phyloP scores from a whole-genome alignment of 2,888 invertebrate genomes.

The Drosophila subquinaria region DNA sequence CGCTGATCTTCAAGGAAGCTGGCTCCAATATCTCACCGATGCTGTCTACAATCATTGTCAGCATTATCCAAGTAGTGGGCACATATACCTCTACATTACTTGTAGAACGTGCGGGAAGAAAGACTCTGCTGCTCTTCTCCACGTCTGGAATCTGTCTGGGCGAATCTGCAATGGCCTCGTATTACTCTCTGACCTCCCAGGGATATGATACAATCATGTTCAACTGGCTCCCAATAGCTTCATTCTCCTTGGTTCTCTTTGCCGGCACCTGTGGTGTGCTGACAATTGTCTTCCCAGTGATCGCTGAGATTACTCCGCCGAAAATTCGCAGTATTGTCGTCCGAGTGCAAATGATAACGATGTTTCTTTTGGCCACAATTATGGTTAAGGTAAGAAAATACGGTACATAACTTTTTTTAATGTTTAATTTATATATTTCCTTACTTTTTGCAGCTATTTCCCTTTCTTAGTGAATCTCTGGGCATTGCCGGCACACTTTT shows the following conservation, averaged over 20 bases:
- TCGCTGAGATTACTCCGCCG: constrained; percentile 75
- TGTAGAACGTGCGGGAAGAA: constrained; percentile 82
- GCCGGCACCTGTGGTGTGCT: constrained; percentile 76
- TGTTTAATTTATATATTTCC: background rate
- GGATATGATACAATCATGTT: constrained; percentile 65
- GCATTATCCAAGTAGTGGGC: constrained; percentile 25
- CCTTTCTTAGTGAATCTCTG: constrained; percentile 40
- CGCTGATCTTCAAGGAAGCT: constrained; percentile 77
- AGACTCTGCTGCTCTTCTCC: constrained; percentile 68
- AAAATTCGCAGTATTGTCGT: constrained; percentile 66
- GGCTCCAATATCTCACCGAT: constrained; percentile 80
- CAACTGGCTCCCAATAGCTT: constrained; percentile 78
- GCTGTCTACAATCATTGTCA: constrained; percentile 77
- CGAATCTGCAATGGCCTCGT: constrained; percentile 61
- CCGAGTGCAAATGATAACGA: constrained; percentile 56
- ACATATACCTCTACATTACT: constrained; percentile 43
- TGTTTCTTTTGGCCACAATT: constrained; percentile 18
- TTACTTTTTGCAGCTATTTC: constrained; percentile 18
- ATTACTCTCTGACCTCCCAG: constrained; percentile 50
- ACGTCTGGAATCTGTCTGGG: constrained; percentile 76
- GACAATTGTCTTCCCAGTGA: constrained; percentile 76
- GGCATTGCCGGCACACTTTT: constrained; percentile 78
- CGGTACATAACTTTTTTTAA: constrained; percentile 32
- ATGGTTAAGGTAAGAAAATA: constrained; percentile 13
- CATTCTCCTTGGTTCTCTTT: constrained; percentile 80